These are phyloP conservation scores for Rhagonycha fulva DNA, from an alignment of 2,888 invertebrate species.

Conservation along the genomic window DNA sequence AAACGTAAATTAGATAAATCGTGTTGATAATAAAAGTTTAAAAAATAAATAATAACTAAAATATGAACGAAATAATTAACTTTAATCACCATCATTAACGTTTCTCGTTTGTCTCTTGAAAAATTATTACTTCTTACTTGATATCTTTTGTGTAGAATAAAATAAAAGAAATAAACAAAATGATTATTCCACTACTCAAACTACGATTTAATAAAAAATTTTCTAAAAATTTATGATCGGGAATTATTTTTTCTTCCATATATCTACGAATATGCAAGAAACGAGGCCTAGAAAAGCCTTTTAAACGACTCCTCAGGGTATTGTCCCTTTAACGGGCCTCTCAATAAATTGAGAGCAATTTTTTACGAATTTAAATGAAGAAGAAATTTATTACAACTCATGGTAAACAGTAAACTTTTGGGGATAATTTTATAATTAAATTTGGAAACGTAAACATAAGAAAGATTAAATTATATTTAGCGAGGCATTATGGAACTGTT, in stretches of 20 bases:
- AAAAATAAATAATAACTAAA: neutral
- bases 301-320: constrained; percentile 16
- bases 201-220: constrained; percentile 6
- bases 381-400: constrained; percentile 8
- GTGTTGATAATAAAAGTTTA: neutral
- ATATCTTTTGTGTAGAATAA: neutral
- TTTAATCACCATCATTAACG: constrained; percentile 7
- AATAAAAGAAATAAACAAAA: neutral
- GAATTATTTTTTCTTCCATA: constrained; percentile 14
- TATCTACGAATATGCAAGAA: constrained; percentile 9
- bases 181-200: neutral
- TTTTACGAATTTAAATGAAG: constrained; percentile 18
- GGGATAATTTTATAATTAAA: constrained; percentile 2
- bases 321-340: constrained; percentile 15
- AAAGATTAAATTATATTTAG: neutral
- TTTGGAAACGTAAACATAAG: neutral
- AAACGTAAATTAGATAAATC: neutral
- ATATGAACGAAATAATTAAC: constrained; percentile 9
- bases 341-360: constrained; percentile 16
- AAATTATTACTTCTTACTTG: neutral
- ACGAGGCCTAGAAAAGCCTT: constrained; percentile 13
- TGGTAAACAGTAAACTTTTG: constrained; percentile 3
- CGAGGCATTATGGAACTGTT: neutral
- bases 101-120: constrained; percentile 5
- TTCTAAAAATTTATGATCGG: constrained; percentile 9